These are phyloP conservation scores for Lutjanus campechanus DNA, from an alignment of 2,797 vertebrate species.

Conservation along the genomic window DNA sequence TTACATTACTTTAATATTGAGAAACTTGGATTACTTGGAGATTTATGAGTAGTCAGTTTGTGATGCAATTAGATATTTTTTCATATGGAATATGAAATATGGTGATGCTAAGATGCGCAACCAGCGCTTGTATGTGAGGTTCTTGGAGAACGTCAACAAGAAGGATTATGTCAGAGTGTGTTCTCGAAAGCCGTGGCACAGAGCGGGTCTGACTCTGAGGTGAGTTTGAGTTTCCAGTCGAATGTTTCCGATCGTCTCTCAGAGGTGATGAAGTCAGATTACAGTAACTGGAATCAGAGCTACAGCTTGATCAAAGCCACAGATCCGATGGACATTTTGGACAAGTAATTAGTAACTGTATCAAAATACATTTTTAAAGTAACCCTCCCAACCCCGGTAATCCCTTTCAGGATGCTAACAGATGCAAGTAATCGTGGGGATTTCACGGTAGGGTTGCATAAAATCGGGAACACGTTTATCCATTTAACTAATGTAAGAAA, in stretches of 20 bases:
- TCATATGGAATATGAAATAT: background rate
- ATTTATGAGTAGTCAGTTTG: background rate
- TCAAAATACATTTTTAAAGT: too few species aligned
- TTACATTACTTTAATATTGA: too few species aligned
- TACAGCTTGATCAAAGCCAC: too few species aligned
- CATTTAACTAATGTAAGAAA: background rate
- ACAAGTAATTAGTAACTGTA: too few species aligned
- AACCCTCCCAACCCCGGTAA: too few species aligned
- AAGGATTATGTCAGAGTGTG: slow-evolving; percentile 95
- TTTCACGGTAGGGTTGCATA: background rate
- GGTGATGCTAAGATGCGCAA: slow-evolving; percentile 94
- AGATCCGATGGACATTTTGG: too few species aligned
- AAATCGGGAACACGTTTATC: background rate
- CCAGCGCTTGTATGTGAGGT: slow-evolving; percentile 94
- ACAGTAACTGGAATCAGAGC: too few species aligned
- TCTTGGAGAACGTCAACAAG: slow-evolving; percentile 94
- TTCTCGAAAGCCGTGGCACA: slow-evolving; percentile 92
- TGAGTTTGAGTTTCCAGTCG: slow-evolving; percentile 43
- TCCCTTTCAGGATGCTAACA: background rate
- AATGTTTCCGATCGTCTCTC: too few species aligned
- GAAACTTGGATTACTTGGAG: too few species aligned
- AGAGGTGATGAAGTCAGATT: too few species aligned
- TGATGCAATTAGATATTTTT: background rate
- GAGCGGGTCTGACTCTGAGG: slow-evolving; percentile 89
- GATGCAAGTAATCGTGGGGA: background rate